Evolutionary conservation across 2,888 invertebrate genomes (phyloP).

Genomic region (Conops quadrifasciatus): DNA sequence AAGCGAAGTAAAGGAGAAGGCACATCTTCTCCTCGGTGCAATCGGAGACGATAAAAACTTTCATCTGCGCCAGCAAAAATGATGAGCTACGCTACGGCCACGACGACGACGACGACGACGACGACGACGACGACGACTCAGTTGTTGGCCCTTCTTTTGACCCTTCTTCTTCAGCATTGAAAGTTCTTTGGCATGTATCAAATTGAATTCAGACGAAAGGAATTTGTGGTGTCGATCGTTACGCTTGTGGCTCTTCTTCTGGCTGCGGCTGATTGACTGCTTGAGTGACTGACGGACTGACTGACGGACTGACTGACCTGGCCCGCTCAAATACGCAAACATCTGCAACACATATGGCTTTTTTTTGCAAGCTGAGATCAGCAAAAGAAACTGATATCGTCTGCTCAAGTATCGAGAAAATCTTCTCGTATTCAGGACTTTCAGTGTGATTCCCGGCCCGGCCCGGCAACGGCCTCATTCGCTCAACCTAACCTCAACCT

Average conservation of each 20-base stretch:
- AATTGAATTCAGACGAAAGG: conserved; percentile 3
- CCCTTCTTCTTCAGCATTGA: conserved; percentile 8
- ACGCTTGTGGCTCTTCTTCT: not conserved
- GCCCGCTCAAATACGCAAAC: not conserved
- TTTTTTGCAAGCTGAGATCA: conserved; percentile 1
- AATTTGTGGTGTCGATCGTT: conserved; percentile 11
- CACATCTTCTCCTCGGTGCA: not conserved
- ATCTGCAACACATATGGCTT: conserved; percentile 32
- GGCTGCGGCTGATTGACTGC: conserved; percentile 1
- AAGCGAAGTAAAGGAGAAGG: not conserved
- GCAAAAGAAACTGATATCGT: conserved; percentile 5
- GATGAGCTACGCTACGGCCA: too few relatives aligned
- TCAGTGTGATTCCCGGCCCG: not conserved
- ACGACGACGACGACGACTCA: not conserved
- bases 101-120: too few relatives aligned
- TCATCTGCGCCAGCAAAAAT: not conserved
- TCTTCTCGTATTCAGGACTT: not conserved
- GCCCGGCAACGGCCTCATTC: too few relatives aligned
- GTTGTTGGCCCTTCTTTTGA: conserved; percentile 25
- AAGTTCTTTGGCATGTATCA: not conserved
- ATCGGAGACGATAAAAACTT: conserved; percentile 2
- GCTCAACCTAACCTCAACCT: not conserved
- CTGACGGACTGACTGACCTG: not conserved
- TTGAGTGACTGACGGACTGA: not conserved
- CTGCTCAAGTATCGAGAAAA: not conserved